These are phyloP conservation scores for Drosophila tani DNA, from an alignment of 1,140 invertebrate genomes.

Conservation along the genomic window DNA sequence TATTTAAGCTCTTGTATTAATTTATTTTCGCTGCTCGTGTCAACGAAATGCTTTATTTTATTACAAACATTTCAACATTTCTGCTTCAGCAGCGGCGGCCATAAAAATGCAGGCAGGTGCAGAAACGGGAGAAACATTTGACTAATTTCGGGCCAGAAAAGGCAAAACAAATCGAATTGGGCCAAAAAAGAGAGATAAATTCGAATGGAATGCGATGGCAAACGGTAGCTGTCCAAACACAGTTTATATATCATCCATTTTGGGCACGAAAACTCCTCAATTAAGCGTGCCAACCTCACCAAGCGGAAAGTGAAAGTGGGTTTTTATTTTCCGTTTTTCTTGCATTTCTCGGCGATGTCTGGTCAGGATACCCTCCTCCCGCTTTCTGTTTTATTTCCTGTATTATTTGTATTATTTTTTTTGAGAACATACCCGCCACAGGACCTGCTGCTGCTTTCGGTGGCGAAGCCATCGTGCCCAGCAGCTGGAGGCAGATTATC, in stretches of 20 bases:
- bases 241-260: slow-evolving; percentile 34
- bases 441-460: slow-evolving; percentile 63
- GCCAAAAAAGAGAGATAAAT: slow-evolving; percentile 56
- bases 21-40: slow-evolving; percentile 45
- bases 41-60: slow-evolving; percentile 60
- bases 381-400: neutral
- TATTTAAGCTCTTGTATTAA: slow-evolving; percentile 32
- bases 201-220: slow-evolving; percentile 39
- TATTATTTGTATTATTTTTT: neutral
- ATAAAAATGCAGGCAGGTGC: slow-evolving; percentile 47
- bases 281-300: slow-evolving; percentile 42
- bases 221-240: slow-evolving; percentile 59
- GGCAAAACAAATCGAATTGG: slow-evolving; percentile 53
- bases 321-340: slow-evolving; percentile 14
- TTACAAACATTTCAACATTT: slow-evolving; percentile 62
- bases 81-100: slow-evolving; percentile 5
- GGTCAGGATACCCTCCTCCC: slow-evolving; percentile 22
- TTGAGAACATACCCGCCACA: slow-evolving; percentile 60
- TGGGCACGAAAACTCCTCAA: slow-evolving; percentile 43
- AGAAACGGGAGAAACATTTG: slow-evolving; percentile 40
- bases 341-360: neutral
- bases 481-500: slow-evolving; percentile 76
- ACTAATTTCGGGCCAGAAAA: slow-evolving; percentile 51
- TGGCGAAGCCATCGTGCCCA: slow-evolving; percentile 63
- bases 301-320: slow-evolving; percentile 71